These are phyloP conservation scores for Acrocephalus scirpaceus DNA, from an alignment of 2,797 vertebrate species.

Conservation along the genomic window DNA sequence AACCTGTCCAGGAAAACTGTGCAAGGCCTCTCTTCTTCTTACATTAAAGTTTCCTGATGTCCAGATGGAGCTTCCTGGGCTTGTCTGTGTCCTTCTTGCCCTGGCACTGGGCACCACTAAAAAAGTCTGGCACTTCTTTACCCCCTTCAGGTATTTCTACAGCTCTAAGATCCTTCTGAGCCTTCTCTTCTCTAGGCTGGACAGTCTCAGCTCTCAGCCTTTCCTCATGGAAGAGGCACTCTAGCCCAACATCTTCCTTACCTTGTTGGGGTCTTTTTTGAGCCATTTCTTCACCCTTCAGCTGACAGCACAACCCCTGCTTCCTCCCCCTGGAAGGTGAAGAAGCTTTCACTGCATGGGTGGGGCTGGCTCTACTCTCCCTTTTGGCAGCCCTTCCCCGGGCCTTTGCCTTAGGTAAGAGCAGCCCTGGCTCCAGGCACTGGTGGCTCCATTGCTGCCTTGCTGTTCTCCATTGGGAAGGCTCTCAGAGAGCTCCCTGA, in stretches of 20 bases:
- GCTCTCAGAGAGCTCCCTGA: background rate
- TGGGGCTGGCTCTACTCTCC: background rate
- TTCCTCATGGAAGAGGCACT: background rate
- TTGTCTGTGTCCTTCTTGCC: background rate
- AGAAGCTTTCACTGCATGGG: accelerated
- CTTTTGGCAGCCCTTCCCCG: background rate
- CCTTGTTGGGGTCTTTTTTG: too few species aligned
- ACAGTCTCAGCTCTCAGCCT: background rate
- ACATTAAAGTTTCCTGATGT: background rate
- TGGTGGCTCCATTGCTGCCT: background rate
- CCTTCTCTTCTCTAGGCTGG: background rate
- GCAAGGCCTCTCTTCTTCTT: background rate
- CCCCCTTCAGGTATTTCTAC: background rate
- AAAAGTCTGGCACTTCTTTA: background rate
- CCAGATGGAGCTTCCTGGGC: background rate
- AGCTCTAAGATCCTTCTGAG: background rate
- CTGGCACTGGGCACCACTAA: background rate
- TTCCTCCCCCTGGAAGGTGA: background rate
- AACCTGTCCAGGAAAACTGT: too few species aligned
- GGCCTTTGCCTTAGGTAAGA: background rate
- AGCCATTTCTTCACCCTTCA: background rate
- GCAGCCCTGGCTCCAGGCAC: background rate
- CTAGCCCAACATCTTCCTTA: too few species aligned
- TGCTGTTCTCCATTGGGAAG: background rate
- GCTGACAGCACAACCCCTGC: background rate